Percentiles rank a stretch among this genome's conserved stretches.
Evolutionary conservation across 1,140 invertebrate genomes (phyloP).

Genomic region (Doryteuthis pealeii): DNA sequence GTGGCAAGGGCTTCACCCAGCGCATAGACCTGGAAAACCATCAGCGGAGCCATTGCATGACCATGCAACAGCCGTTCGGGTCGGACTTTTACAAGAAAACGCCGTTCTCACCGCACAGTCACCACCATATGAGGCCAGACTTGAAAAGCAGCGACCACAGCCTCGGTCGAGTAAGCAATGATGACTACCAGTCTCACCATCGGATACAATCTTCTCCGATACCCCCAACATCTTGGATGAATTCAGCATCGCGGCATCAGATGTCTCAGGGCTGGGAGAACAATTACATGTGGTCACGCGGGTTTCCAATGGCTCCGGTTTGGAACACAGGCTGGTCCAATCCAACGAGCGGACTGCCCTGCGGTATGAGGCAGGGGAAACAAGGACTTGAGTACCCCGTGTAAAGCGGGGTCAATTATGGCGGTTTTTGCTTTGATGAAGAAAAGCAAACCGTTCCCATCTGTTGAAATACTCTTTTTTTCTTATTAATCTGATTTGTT

Average conservation of each 20-base stretch:
- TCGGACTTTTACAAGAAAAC: background rate
- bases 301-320: background rate
- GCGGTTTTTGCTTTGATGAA: no score
- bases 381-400: background rate
- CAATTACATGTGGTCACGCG: background rate
- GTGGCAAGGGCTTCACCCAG: slow-evolving; percentile 52
- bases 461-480: no score
- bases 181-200: background rate
- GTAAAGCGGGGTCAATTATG: no score
- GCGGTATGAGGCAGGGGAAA: background rate
- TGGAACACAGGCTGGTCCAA: background rate
- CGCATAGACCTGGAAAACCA: slow-evolving; percentile 59
- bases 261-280: background rate
- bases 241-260: background rate
- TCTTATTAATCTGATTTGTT: no score
- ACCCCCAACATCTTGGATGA: background rate
- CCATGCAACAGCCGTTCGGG: background rate
- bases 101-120: background rate
- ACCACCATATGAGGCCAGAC: background rate
- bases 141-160: background rate
- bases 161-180: background rate
- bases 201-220: background rate
- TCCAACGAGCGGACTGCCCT: background rate
- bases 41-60: background rate
- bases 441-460: no score